Evolutionary conservation across 2,888 invertebrate species (phyloP).

Genomic region (Oxyteleia sp.): DNA sequence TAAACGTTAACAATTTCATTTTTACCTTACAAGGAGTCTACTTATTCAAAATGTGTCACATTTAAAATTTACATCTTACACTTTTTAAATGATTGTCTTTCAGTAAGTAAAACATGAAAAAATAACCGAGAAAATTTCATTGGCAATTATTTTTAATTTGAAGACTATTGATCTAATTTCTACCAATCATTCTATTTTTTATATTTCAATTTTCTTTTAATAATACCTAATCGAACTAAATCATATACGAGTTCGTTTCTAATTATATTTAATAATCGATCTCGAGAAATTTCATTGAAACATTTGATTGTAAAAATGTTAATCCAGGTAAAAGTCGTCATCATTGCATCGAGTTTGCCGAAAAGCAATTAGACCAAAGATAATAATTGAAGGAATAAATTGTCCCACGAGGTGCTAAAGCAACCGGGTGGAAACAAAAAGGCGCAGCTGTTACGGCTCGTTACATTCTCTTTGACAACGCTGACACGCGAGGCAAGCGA

Average conservation of each 20-base stretch:
- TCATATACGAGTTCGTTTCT: conserved; percentile 16
- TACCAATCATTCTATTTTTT: conserved; percentile 25
- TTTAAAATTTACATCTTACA: too few relatives aligned
- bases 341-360: conserved; percentile 11
- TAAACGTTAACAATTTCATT: too few relatives aligned
- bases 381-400: conserved; percentile 48
- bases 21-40: too few relatives aligned
- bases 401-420: conserved; percentile 57
- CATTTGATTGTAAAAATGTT: conserved; percentile 13
- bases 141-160: conserved; percentile 6
- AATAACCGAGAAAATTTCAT: conserved; percentile 1
- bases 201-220: conserved; percentile 40
- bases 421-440: conserved; percentile 72
- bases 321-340: conserved; percentile 7
- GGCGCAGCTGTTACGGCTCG: conserved; percentile 81
- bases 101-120: neutral
- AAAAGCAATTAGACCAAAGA: conserved; percentile 56
- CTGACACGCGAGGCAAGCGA: conserved; percentile 61
- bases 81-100: too few relatives aligned
- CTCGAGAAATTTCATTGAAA: conserved; percentile 12
- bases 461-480: conserved; percentile 75
- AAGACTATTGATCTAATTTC: conserved; percentile 45
- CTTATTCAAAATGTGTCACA: too few relatives aligned
- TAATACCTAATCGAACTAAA: conserved; percentile 14
- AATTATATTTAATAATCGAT: conserved; percentile 44